Base-by-base conservation (phyloP, 2,113 vertebrate genomes). In the Scophthalmus maximus region DNA sequence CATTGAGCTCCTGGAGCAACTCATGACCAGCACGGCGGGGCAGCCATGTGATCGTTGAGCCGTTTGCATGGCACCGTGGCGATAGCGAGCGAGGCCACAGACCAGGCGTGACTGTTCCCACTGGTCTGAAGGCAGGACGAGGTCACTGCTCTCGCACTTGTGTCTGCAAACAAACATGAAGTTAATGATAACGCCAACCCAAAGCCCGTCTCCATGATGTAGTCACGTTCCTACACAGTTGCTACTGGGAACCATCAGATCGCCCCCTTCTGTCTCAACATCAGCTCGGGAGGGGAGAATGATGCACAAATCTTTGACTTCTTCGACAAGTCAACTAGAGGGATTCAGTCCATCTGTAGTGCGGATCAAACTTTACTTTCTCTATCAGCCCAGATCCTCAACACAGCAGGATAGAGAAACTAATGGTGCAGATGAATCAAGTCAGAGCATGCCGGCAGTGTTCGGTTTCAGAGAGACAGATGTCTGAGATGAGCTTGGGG, bases 381-480 rank as follows among this genome's bases (percentile, higher is more conserved):
- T 10, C 44, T 30, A 47, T 34, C 62, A 18, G 40, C 63, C 69
- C 36, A 15, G 22, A 61, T 36, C 59, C 20, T 20, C 15, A 15
- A 20, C 29, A 66, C 62, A 67, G 49, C 63, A 25, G 52, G 52
- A 38, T 3, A n/a, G 59, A 67, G 59, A 67, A 76, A 58, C 36
- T 53, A 74, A 85, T 73, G 68, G 61, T 64, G 44, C 57, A 0
- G 23, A 52, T 59, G 73, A 77, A 74, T 72, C 57, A 27, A 32
- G 58, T 36, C 66, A 55, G 52, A 78, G 66, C 84, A 55, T 40
- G 79, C 60, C 56, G 8, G 71, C 38, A 32, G 73, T 66, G 44
- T 87, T 76, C 29, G 26, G 67, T 88, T 89, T 88, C 84, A 65
- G 68, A 49, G 65, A 83, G 61, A 56, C 82, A 84, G 79, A 86